Evolutionary conservation across 2,113 vertebrate genomes (phyloP), one percentile per base, ranked within the genome.

Genomic region (Myiozetetes cayanensis): DNA sequence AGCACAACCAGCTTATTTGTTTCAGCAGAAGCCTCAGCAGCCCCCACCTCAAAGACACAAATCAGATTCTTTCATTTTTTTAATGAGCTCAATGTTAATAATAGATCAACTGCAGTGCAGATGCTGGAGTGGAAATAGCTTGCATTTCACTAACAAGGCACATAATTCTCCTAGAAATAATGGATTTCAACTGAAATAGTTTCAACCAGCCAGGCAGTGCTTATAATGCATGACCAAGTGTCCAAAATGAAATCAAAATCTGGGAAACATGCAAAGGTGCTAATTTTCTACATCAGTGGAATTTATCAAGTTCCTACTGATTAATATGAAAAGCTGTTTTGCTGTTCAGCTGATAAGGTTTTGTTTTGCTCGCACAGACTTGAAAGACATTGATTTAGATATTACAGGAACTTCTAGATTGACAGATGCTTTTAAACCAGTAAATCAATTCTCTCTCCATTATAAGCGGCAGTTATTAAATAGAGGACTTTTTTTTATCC

Each of bases 261-360:
- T 94, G 93, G 87, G 94, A 97, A 97, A 97, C 91, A 94, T 87
- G 97, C 96, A 96, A 97, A 97, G 88, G 97, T 96, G 95, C 96
- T 98, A 97, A 98, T 98, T 98, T 98, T 98, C 97, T 97, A 96
- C 97, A 97, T 98, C 97, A 97, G 86, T 97, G 96, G 89, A 97
- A 97, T 98, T 98, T 97, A 97, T 98, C 97, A 97, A 95, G 91
- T 97, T 97, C 95, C 53, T 90, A 89, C 96, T 97, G 96, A 98
- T 98, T 98, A 98, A 98, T 97, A 96, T 83, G 88, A 97, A 97
- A 97, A 95, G 94, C 91, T 95, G 91, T 96, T 98, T 97, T 75
- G 90, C 96, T 97, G 89, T 97, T 97, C 96, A 96, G 89, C 88
- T 97, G 97, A 94, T 90, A 94, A 85, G 71, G 79, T 95, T 97